Percentiles rank a stretch among this genome's conserved stretches.
These are phyloP conservation scores for Aldrovandia affinis DNA, from an alignment of 2,797 vertebrate species.

Conservation along the genomic window DNA sequence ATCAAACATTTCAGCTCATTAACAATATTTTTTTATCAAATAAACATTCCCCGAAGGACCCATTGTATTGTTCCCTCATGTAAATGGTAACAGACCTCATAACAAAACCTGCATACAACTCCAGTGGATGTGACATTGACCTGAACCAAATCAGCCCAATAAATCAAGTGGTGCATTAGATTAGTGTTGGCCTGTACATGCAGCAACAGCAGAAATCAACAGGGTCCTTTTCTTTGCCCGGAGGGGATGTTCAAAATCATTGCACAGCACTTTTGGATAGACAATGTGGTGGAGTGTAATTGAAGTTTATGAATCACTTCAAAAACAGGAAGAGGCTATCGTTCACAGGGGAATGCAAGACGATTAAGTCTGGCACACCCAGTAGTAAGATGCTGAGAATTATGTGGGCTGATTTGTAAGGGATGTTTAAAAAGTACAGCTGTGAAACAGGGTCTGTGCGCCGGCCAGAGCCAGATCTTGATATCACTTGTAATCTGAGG, in stretches of 20 bases:
- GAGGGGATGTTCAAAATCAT: conserved; percentile 40
- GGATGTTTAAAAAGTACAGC: not conserved
- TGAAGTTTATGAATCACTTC: conserved; percentile 39
- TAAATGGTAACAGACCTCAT: not conserved
- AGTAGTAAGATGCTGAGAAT: not conserved
- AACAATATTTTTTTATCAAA: not conserved
- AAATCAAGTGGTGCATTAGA: not conserved
- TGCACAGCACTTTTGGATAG: conserved; percentile 38
- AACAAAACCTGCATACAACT: not conserved
- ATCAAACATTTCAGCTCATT: not conserved
- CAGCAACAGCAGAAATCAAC: conserved; percentile 31
- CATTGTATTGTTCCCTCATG: not conserved
- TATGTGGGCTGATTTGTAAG: not conserved
- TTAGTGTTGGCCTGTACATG: not conserved
- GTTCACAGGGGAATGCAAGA: not conserved
- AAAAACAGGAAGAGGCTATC: conserved; percentile 26
- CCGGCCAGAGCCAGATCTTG: conserved; percentile 5
- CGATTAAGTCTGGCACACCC: not conserved
- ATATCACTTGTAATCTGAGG: not conserved
- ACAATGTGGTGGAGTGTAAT: conserved; percentile 30
- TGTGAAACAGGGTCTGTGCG: not conserved
- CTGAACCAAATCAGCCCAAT: not conserved
- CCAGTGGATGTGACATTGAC: not conserved
- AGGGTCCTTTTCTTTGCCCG: conserved; percentile 30
- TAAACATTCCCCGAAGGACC: not conserved